Evolutionary conservation across 92 coral and sea anemone species (phyloP), one percentile per base, ranked within the genome.

Genomic region (Epizoanthus illoricatus): DNA sequence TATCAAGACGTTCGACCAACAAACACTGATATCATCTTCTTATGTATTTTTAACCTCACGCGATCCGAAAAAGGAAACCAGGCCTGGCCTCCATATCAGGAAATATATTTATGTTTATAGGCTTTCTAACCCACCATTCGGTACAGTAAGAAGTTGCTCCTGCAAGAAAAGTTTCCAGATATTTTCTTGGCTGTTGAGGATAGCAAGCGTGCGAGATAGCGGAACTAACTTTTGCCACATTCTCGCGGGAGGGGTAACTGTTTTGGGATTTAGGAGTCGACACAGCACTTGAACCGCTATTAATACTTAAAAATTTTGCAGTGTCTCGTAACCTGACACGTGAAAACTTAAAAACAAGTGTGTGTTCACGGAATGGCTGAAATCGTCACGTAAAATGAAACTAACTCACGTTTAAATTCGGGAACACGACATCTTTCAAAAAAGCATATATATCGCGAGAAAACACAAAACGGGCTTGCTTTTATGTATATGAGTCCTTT

Each of bases 1-100:
- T 41, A 21, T 23, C 63, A 28, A 76, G 71, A 13, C 56, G 71
- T 23, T 74, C 56, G 36, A 56, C 63, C 65, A 63, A 18, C 69
- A 42, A 41, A 78, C 71, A 21, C 18, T 78, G 71, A 78, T 78
- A 78, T 78, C 43, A 78, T 78, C 71, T 63, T 63, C 82, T 59
- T 15, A 17, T 62, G 45, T 76, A 76, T 61, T 78, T 45, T 63
- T 60, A 41, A 64, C 24, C 49, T 61, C 69, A 20, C 55, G 42
- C 55, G 69, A 15, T 40, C 68, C 56, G 43, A 61, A 70, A 76
- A 75, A 41, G 23, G 4, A 33, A 1, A 24, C 40, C n/a, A 12
- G 33, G 52, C 49, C 45, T 39, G 73, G 47, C 21, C 52, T 24
- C 42, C 11, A 68, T 68, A 39, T 68, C 73, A 68, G 52, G 9